A percentile compares a stretch with the other conserved stretches of the same genome.
These are phyloP conservation scores for Temnothorax rugatulus DNA, from an alignment of 2,888 invertebrate genomes.

Conservation along the genomic window DNA sequence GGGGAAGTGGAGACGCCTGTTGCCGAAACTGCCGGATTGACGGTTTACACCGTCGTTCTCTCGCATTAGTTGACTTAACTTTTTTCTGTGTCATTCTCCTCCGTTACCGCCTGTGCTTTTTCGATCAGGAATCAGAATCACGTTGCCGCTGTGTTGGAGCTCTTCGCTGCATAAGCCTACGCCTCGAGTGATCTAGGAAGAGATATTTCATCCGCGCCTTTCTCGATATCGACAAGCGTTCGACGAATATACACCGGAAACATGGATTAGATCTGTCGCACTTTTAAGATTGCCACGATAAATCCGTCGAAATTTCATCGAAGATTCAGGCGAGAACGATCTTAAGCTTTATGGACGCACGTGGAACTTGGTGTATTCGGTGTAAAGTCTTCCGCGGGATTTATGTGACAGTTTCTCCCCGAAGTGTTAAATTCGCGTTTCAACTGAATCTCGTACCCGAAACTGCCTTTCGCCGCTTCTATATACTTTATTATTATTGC, in stretches of 20 bases:
- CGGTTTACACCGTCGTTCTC: conserved; percentile 75
- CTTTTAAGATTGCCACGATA: conserved; percentile 35
- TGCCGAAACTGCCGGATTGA: conserved; percentile 72
- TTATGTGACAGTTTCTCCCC: conserved; percentile 46
- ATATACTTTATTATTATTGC: conserved; percentile 6
- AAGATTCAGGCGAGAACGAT: conserved; percentile 41
- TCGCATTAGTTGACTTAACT: conserved; percentile 72
- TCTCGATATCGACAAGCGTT: conserved; percentile 48
- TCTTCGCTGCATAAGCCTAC: conserved; percentile 38
- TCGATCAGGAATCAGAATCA: conserved; percentile 32
- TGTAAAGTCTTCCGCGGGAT: conserved; percentile 29
- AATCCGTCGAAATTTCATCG: conserved; percentile 56
- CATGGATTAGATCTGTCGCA: conserved; percentile 47
- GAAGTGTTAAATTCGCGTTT: conserved; percentile 33
- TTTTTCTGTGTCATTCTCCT: conserved; percentile 54
- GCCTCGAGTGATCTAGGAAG: conserved; percentile 29
- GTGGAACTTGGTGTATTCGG: conserved; percentile 37
- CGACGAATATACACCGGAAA: conserved; percentile 26
- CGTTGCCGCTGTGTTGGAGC: neutral
- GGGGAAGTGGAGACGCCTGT: conserved; percentile 63
- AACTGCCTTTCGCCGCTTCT: neutral
- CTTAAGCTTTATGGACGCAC: conserved; percentile 52
- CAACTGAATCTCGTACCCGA: conserved; percentile 18
- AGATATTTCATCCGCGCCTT: conserved; percentile 38
- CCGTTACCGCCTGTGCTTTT: conserved; percentile 24